Conservation (phyloP, 2,797 vertebrate species). For the Discoglossus pictus region DNA sequence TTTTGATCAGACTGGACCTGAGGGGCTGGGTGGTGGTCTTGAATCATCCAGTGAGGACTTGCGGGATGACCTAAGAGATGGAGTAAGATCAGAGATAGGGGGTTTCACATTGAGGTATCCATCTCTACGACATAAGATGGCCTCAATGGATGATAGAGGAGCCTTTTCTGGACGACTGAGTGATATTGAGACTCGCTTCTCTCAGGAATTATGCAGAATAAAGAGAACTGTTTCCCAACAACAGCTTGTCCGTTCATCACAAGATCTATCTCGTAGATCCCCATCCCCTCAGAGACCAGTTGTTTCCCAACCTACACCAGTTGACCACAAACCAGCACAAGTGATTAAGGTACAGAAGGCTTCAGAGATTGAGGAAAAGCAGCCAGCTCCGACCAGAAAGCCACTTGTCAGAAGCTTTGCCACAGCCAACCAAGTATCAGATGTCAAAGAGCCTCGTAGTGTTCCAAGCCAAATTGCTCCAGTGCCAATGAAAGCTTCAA, state of each 20-base stretch:
- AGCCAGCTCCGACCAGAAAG: conserved; percentile 49
- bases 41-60: conserved; percentile 79
- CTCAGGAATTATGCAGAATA: conserved; percentile 90
- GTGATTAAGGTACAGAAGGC: conserved; percentile 61
- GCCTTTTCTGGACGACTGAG: conserved; percentile 84
- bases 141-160: conserved; percentile 89
- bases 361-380: conserved; percentile 57
- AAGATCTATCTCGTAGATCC: conserved; percentile 71
- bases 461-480: conserved; percentile 56
- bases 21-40: conserved; percentile 63
- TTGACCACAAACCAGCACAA: conserved; percentile 55
- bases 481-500: conserved; percentile 25
- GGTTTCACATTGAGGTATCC: conserved; percentile 79
- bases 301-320: conserved; percentile 49
- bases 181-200: conserved; percentile 92
- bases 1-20: conserved; percentile 83
- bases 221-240: conserved; percentile 90
- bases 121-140: conserved; percentile 87
- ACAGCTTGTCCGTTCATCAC: conserved; percentile 86
- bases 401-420: conserved; percentile 48
- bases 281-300: conserved; percentile 62
- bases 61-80: conserved; percentile 79
- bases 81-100: conserved; percentile 70
- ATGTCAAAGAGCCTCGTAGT: conserved; percentile 54
- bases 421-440: conserved; percentile 56